Base-by-base conservation (phyloP, 2,113 vertebrate species). In the Sinocyclocheilus anophthalmus region DNA sequence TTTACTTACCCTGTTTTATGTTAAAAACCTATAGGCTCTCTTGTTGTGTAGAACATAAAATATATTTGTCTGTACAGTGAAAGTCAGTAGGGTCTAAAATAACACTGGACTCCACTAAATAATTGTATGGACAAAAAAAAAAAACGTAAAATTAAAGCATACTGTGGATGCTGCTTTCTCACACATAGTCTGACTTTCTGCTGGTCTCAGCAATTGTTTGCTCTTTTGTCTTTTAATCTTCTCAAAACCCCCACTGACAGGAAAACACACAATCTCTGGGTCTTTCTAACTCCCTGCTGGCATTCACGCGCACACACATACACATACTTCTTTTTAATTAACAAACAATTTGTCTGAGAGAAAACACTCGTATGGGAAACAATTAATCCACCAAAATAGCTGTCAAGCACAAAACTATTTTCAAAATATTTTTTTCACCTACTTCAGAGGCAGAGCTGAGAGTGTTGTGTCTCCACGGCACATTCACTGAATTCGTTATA, bases 331-430 rank as follows among this genome's bases (percentile, higher is more conserved):
- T 84, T 30, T 37, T 75, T 90, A 86, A 92, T 92, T 91, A 90
- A 90, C 77, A 87, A 89, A 90, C 87, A 83, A 39, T 88, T 90
- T 90, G 81, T 88, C 84, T 88, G 83, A 39, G 79, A 76, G 24
- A 76, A 81, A 70, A 50, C 57, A 65, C 76, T 85, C 83, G 86
- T 90, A 88, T 78, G 87, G 81, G 73, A 91, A 86, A 90, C 84
- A 88, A 90, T 91, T 85, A 89, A 86, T 72, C 80, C 55, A 7
- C 26, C 37, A 83, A 90, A 88, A 87, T 24, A 79, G 88, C 90
- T 85, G 83, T 84, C 81, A 79, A 84, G 81, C 77, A 45, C 59
- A 84, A 81, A 86, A 77, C 30, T 76, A 73, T 48, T 86, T 86
- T 86, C 33, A 86, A 69, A 86, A 45, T 61, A 85, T 65, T 39